A percentile compares a stretch with the other conserved stretches of the same genome.
phyloP scores from a whole-genome alignment of 2,888 invertebrate species.

The Drosophila phalerata region DNA sequence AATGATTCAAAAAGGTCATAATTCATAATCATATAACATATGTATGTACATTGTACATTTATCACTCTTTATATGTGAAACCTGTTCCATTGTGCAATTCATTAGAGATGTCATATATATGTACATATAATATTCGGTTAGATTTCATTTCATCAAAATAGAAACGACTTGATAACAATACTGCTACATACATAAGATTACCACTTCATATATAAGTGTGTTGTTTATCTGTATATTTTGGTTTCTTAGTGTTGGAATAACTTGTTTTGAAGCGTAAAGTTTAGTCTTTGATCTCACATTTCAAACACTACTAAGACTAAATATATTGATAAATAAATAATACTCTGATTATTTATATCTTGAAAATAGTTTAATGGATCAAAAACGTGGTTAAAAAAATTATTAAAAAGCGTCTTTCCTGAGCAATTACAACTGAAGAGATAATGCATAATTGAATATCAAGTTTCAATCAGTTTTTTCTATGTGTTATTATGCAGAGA shows the following conservation, averaged over 20 bases:
- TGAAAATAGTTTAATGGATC: no score
- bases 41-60: no score
- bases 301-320: slow-evolving; percentile 7
- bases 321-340: slow-evolving; percentile 2
- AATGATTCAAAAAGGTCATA: slow-evolving; percentile 9
- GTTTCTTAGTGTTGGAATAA: slow-evolving; percentile 13
- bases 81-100: slow-evolving; percentile 38
- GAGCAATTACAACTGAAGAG: no score
- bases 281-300: slow-evolving; percentile 14
- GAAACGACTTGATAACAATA: slow-evolving; percentile 43
- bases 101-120: slow-evolving; percentile 1
- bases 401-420: no score
- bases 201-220: slow-evolving; percentile 4
- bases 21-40: slow-evolving; percentile 12
- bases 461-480: no score
- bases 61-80: slow-evolving; percentile 17
- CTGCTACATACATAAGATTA: slow-evolving; percentile 4
- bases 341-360: not conserved
- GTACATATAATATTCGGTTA: slow-evolving; percentile 8
- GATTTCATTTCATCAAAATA: slow-evolving; percentile 27
- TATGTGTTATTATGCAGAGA: no score
- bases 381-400: no score
- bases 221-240: not conserved
- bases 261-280: slow-evolving; percentile 22
- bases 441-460: no score